Conservation (phyloP, 53 echinoderm and acorn worm genomes). For the Echinarachnius parma region DNA sequence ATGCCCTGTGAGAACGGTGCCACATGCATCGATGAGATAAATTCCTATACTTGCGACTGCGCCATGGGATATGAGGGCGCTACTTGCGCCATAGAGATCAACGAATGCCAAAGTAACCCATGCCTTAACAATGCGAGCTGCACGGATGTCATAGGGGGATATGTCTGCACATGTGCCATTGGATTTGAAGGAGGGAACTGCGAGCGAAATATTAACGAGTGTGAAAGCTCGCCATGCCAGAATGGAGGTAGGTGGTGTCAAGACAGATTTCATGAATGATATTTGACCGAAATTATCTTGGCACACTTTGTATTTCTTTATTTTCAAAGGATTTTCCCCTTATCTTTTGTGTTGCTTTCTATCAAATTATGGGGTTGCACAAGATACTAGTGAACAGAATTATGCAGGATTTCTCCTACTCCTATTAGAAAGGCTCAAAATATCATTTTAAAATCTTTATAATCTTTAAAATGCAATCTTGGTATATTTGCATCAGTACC, state of each 20-base stretch:
- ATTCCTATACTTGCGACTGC: constrained; percentile 25
- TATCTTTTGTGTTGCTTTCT: no score
- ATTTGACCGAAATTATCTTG: no score
- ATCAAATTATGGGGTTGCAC: no score
- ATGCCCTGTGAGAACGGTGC: constrained; percentile 25
- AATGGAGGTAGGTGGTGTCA: constrained; percentile 23
- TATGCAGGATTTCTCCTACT: no score
- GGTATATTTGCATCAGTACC: no score
- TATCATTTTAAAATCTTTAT: no score
- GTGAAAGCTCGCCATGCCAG: constrained; percentile 2
- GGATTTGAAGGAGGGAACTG: constrained; percentile 5
- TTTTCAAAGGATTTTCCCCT: no score
- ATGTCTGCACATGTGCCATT: background rate
- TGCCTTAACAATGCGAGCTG: constrained; percentile 26
- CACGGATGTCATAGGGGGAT: background rate
- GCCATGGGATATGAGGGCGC: constrained; percentile 20
- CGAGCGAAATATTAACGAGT: constrained; percentile 6
- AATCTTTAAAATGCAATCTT: no score
- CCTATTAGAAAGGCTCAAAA: no score
- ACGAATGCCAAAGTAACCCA: constrained; percentile 30
- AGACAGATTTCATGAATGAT: no score
- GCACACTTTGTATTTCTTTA: no score
- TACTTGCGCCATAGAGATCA: constrained; percentile 30
- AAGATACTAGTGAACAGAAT: no score
- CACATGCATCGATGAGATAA: constrained; percentile 29